Evolutionary conservation across 2,888 invertebrate genomes (phyloP).

Genomic region (Agrotis clavis): DNA sequence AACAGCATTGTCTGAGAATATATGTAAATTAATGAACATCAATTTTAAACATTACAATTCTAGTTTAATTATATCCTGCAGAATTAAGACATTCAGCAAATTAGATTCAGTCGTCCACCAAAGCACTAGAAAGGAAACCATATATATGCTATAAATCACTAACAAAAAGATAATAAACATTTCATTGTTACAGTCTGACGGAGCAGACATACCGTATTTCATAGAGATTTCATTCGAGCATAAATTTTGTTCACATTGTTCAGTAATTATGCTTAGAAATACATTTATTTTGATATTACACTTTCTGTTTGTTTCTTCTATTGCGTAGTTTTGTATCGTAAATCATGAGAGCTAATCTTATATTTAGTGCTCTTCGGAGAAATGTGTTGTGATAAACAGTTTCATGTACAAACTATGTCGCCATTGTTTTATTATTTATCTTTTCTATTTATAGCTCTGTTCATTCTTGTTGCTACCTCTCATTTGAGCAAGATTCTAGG

Average conservation of each 20-base stretch:
- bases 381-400: constrained; percentile 39
- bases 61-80: constrained; percentile 34
- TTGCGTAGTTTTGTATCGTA: constrained; percentile 49
- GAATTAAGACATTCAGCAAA: constrained; percentile 45
- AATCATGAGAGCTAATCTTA: constrained; percentile 57
- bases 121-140: constrained; percentile 55
- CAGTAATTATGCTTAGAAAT: constrained; percentile 72
- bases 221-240: constrained; percentile 77
- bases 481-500: not conserved
- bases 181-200: constrained; percentile 74
- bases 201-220: constrained; percentile 74
- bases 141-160: constrained; percentile 72
- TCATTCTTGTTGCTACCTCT: not conserved
- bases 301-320: constrained; percentile 47
- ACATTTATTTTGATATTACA: constrained; percentile 63
- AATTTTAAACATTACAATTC: constrained; percentile 17
- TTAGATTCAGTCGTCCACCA: constrained; percentile 62
- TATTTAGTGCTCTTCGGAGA: constrained; percentile 54
- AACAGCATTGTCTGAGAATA: not conserved
- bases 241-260: constrained; percentile 76
- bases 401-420: constrained; percentile 23
- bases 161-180: constrained; percentile 73
- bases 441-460: constrained; percentile 11
- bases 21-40: not conserved
- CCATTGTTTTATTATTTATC: constrained; percentile 42